Evolutionary conservation across 2,888 invertebrate genomes (phyloP).

Genomic region (Phengaris alcon): DNA sequence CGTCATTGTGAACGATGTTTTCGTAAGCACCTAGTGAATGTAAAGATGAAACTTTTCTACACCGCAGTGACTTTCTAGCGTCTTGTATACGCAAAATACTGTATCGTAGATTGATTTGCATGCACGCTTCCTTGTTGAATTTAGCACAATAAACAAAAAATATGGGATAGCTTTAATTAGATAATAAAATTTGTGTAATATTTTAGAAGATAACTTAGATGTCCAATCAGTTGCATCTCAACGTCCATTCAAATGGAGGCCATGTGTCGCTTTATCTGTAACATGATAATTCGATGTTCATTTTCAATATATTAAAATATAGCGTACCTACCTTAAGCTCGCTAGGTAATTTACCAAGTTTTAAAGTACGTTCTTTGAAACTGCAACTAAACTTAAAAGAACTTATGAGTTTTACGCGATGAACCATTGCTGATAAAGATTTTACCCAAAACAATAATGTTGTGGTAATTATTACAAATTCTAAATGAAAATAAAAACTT

Average conservation of each 20-base stretch:
- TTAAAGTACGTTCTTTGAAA: too few relatives aligned
- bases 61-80: constrained; percentile 23
- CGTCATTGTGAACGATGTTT: constrained; percentile 23
- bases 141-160: constrained; percentile 71
- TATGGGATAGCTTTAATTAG: constrained; percentile 80
- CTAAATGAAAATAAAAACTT: too few relatives aligned
- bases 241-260: not conserved
- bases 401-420: too few relatives aligned
- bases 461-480: not conserved
- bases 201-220: constrained; percentile 5
- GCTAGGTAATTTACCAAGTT: not conserved
- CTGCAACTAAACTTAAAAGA: too few relatives aligned
- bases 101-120: constrained; percentile 30
- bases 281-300: not conserved
- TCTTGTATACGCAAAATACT: constrained; percentile 13
- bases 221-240: constrained; percentile 10
- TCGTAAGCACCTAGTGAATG: constrained; percentile 27
- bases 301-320: not conserved
- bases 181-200: constrained; percentile 41
- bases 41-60: constrained; percentile 9
- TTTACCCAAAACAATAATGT: not conserved
- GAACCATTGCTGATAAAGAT: not conserved
- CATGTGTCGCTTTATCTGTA: not conserved
- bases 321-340: not conserved
- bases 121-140: constrained; percentile 58